Evolutionary conservation across 2,797 vertebrate genomes (phyloP).

Genomic region (Delichon dasypus): DNA sequence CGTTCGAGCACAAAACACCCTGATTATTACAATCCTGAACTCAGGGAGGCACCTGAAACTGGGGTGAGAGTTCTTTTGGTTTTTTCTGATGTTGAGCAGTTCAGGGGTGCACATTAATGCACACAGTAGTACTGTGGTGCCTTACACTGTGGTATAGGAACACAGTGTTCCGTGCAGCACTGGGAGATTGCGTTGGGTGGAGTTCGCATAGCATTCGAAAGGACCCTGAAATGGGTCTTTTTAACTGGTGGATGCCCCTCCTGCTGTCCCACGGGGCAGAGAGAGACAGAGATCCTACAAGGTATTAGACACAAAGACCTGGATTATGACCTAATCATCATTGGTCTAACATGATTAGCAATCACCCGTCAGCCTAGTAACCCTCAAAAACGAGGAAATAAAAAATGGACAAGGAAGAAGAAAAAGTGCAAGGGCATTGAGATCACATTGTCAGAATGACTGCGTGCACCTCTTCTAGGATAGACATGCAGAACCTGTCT

Average conservation of each 20-base stretch:
- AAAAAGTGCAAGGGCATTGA: background rate
- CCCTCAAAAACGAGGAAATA: background rate
- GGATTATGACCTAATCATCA: background rate
- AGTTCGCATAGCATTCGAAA: background rate
- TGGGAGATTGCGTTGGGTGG: background rate
- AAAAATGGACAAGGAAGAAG: background rate
- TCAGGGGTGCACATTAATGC: background rate
- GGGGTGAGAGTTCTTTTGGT: conserved; percentile 65
- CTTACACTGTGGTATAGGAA: background rate
- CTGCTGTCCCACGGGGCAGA: background rate
- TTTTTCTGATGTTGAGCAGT: conserved; percentile 36
- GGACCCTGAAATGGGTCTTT: background rate
- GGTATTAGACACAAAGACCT: background rate
- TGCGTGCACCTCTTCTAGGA: background rate
- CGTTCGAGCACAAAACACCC: conserved; percentile 43
- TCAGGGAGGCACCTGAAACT: conserved; percentile 61
- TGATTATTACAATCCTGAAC: conserved; percentile 58
- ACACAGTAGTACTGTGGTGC: background rate
- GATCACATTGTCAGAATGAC: background rate
- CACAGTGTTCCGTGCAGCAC: background rate
- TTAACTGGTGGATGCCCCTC: background rate
- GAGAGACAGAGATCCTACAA: background rate
- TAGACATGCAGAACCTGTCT: background rate
- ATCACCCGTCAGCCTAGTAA: background rate
- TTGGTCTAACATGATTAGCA: background rate